Percentiles rank a stretch among this genome's conserved stretches.
These are phyloP conservation scores for Saccopteryx bilineata DNA, from an alignment of 2,113 vertebrate species.

Conservation along the genomic window DNA sequence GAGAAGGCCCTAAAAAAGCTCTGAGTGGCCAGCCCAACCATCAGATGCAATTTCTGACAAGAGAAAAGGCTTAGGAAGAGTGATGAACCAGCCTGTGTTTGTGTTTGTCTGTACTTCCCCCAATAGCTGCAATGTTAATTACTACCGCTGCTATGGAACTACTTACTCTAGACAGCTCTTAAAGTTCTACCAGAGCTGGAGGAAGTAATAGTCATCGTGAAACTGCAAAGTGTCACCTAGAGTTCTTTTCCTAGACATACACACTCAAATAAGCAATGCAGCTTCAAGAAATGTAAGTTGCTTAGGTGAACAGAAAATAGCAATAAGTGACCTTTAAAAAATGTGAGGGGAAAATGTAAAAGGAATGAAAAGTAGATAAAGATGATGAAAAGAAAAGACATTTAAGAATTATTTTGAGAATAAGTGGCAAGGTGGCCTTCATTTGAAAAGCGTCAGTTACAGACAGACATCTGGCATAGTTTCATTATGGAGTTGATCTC, in stretches of 20 bases:
- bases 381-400: constrained; percentile 16
- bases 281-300: constrained; percentile 69
- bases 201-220: constrained; percentile 59
- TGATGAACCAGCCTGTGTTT: background rate
- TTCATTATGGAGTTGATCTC: background rate
- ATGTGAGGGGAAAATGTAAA: constrained; percentile 50
- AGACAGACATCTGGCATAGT: background rate
- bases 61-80: constrained; percentile 37
- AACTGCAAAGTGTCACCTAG: constrained; percentile 73
- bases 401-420: background rate
- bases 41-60: constrained; percentile 63
- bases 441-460: background rate
- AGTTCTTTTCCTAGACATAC: constrained; percentile 63
- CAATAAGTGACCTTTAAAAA: constrained; percentile 68
- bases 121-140: constrained; percentile 57
- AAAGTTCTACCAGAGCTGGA: constrained; percentile 12
- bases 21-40: constrained; percentile 53
- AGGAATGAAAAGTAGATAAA: background rate
- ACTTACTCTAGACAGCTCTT: constrained; percentile 20
- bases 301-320: constrained; percentile 56
- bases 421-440: background rate
- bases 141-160: background rate
- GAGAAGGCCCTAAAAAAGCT: constrained; percentile 54
- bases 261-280: constrained; percentile 56
- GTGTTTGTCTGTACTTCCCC: constrained; percentile 34